Evolutionary conservation across 2,797 vertebrate species (phyloP).

Genomic region (Pipistrellus kuhlii): DNA sequence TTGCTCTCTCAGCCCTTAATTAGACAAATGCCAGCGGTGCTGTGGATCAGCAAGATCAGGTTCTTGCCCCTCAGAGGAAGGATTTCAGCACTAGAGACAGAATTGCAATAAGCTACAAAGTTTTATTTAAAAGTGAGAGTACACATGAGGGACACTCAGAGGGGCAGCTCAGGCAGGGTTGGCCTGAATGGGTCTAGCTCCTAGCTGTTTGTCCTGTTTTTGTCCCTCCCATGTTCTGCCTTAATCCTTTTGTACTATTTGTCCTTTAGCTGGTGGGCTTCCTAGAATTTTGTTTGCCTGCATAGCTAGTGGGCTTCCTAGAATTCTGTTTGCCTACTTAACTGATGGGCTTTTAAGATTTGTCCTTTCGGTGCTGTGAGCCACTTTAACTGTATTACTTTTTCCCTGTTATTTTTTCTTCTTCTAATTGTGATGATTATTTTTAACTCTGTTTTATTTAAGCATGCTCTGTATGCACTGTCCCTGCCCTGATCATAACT

Average conservation of each 20-base stretch:
- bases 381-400: neutral
- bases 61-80: neutral
- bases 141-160: neutral
- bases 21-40: neutral
- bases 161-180: neutral
- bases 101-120: neutral
- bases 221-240: neutral
- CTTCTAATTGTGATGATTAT: neutral
- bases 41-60: neutral
- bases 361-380: neutral
- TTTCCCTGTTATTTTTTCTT: neutral
- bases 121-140: neutral
- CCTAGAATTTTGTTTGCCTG: neutral
- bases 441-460: neutral
- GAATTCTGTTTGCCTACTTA: neutral
- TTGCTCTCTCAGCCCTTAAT: neutral
- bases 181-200: neutral
- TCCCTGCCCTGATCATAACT: neutral
- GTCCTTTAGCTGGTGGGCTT: neutral
- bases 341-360: neutral
- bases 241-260: neutral
- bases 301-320: neutral
- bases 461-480: neutral
- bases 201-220: neutral
- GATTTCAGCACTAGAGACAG: neutral